Evolutionary conservation across 2,888 invertebrate species (phyloP).

Genomic region (Buathra laborator): DNA sequence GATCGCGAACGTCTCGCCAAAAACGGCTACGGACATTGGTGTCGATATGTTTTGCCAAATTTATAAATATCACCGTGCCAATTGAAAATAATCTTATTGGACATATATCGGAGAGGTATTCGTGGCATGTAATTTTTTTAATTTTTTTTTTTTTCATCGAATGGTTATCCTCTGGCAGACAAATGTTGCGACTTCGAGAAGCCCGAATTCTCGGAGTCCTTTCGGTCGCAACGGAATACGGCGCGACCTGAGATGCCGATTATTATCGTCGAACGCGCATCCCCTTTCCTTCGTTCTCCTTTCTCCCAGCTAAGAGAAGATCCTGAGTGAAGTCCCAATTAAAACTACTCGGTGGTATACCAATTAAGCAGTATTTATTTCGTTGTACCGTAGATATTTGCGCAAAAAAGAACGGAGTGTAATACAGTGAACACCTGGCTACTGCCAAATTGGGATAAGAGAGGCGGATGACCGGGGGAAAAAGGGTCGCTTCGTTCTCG

Average conservation of each 20-base stretch:
- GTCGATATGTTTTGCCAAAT: background rate
- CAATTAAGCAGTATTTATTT: slow-evolving; percentile 66
- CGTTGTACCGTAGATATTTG: slow-evolving; percentile 48
- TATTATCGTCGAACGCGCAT: slow-evolving; percentile 32
- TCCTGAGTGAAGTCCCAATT: slow-evolving; percentile 58
- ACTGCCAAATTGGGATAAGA: slow-evolving; percentile 57
- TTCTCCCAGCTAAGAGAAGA: slow-evolving; percentile 19
- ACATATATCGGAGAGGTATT: slow-evolving; percentile 10
- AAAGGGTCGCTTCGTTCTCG: slow-evolving; percentile 33
- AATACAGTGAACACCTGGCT: slow-evolving; percentile 59
- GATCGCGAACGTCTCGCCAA: background rate
- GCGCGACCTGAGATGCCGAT: slow-evolving; percentile 34
- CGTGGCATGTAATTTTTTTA: background rate
- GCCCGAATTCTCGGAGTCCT: slow-evolving; percentile 19
- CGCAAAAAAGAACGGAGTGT: slow-evolving; percentile 36
- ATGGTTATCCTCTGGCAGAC: slow-evolving; percentile 11
- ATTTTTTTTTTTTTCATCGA: background rate
- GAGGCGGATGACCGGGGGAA: slow-evolving; percentile 32
- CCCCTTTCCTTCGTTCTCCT: slow-evolving; percentile 4
- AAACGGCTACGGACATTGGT: slow-evolving; percentile 16
- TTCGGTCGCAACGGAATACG: slow-evolving; percentile 25
- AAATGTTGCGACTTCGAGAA: slow-evolving; percentile 27
- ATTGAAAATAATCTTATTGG: background rate
- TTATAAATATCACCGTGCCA: background rate
- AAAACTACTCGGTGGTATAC: slow-evolving; percentile 50